These are phyloP conservation scores for Anarhynchus alexandrinus DNA, from an alignment of 2,113 vertebrate genomes.

Conservation along the genomic window DNA sequence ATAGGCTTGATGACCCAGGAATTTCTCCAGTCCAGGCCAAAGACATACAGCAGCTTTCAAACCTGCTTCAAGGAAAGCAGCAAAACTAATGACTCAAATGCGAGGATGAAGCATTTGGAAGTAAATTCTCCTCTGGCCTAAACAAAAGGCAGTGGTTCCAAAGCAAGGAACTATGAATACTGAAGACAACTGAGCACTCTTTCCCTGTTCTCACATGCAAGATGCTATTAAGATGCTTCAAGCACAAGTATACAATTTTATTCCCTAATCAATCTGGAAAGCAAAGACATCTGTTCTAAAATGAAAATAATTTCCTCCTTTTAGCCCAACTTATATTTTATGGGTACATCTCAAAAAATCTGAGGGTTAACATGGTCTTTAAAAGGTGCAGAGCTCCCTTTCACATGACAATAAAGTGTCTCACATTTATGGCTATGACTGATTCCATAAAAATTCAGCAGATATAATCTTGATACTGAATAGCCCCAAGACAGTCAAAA, in stretches of 20 bases:
- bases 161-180: neutral
- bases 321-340: neutral
- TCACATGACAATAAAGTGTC: neutral
- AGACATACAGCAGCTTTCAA: neutral
- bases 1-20: neutral
- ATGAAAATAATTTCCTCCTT: neutral
- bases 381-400: neutral
- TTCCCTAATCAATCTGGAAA: neutral
- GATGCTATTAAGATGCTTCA: neutral
- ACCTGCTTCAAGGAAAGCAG: neutral
- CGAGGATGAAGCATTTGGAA: neutral
- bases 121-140: neutral
- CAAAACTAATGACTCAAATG: neutral
- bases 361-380: neutral
- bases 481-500: neutral
- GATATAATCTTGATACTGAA: neutral
- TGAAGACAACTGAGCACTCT: neutral
- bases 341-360: neutral
- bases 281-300: neutral
- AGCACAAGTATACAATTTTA: neutral
- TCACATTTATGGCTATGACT: neutral
- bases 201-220: neutral
- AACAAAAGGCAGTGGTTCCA: neutral
- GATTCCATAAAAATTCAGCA: neutral
- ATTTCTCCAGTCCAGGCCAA: neutral